Conservation (phyloP, 2,113 vertebrate species). For the Peromyscus maniculatus region DNA sequence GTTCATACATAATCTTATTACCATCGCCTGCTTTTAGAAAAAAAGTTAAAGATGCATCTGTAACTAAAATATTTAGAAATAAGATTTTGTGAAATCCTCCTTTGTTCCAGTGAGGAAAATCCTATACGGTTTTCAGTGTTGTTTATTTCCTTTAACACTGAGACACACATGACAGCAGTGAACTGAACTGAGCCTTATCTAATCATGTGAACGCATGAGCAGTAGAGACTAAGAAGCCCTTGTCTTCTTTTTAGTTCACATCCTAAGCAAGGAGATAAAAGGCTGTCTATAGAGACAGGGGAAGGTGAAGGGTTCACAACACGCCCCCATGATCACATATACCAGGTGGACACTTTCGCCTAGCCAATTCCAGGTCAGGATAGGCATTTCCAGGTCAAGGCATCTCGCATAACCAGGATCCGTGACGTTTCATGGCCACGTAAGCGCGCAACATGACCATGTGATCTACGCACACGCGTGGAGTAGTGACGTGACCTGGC, state of each 20-base stretch:
- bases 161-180: not conserved
- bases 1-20: not conserved
- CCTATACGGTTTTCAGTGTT: not conserved
- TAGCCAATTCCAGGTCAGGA: no score
- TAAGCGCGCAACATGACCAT: no score
- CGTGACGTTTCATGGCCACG: no score
- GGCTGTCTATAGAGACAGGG: not conserved
- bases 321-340: no score
- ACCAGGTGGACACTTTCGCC: no score
- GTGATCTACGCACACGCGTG: no score
- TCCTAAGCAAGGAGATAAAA: not conserved
- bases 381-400: no score
- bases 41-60: not conserved
- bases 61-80: constrained; percentile 19
- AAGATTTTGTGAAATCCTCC: not conserved
- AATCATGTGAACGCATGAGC: not conserved
- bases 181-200: not conserved
- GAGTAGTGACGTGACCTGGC: no score
- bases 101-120: not conserved
- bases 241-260: not conserved
- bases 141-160: not conserved
- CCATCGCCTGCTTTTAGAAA: not conserved
- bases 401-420: no score
- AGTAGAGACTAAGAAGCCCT: not conserved
- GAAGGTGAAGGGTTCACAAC: no score